Percentiles rank a stretch among this genome's conserved stretches.
Evolutionary conservation across 2,113 vertebrate species (phyloP).

Genomic region (Coracopsis vasa): DNA sequence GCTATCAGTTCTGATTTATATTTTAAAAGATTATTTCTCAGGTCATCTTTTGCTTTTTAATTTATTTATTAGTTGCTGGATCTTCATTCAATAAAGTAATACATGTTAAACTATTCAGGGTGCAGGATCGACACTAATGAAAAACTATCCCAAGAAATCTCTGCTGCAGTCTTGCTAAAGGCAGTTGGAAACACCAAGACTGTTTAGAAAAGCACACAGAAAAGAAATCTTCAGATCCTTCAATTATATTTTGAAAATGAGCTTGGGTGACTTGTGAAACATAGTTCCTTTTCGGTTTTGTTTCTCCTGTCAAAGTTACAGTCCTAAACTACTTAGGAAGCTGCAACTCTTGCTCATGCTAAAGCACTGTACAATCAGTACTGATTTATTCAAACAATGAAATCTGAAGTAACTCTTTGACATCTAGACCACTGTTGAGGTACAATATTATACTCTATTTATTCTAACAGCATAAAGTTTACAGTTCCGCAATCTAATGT

Average conservation of each 20-base stretch:
- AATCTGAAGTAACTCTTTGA: not conserved
- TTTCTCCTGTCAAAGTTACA: not conserved
- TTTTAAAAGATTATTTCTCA: not conserved
- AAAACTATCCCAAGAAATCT: not conserved
- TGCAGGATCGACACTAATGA: not conserved
- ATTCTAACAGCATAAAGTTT: not conserved
- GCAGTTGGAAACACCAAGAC: not conserved
- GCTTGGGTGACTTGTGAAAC: not conserved
- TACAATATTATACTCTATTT: not conserved
- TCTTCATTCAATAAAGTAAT: not conserved
- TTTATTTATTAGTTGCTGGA: not conserved
- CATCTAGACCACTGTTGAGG: not conserved
- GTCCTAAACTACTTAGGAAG: not conserved
- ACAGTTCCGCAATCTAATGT: not conserved
- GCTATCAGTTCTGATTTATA: not conserved
- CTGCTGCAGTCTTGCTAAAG: not conserved
- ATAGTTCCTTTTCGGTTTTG: not conserved
- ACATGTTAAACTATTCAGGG: not conserved
- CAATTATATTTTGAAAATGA: not conserved
- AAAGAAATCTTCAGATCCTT: not conserved
- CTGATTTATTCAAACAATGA: not conserved
- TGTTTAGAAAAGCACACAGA: not conserved
- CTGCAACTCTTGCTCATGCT: not conserved
- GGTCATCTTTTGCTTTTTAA: not conserved
- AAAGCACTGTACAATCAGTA: not conserved